phyloP scores from a whole-genome alignment of 2,888 invertebrate genomes.

The Hirudinaria manillensis region DNA sequence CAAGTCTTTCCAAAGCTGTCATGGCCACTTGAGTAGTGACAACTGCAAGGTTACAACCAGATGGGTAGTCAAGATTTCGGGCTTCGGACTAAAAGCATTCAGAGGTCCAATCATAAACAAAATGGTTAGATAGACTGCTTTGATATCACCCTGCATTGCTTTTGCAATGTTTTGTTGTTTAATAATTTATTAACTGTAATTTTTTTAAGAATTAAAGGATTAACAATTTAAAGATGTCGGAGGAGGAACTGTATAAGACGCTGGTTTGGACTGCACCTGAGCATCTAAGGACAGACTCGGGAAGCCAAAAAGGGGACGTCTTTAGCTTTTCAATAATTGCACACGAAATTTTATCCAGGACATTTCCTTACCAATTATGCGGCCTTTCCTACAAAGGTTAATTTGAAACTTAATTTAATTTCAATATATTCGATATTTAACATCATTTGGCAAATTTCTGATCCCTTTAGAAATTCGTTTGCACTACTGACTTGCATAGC shows the following conservation, averaged over 20 bases:
- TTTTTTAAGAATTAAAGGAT: too few species aligned
- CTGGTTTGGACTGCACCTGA: slow-evolving; percentile 27
- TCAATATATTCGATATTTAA: neutral
- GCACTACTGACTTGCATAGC: too few species aligned
- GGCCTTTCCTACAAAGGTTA: slow-evolving; percentile 19
- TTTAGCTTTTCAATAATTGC: slow-evolving; percentile 21
- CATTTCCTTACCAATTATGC: slow-evolving; percentile 20
- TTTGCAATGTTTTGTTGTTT: too few species aligned
- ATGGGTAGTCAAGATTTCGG: slow-evolving; percentile 19
- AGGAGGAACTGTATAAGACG: slow-evolving; percentile 14
- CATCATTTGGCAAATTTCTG: neutral
- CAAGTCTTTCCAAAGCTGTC: slow-evolving; percentile 22
- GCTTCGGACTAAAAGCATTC: slow-evolving; percentile 7
- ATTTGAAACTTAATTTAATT: neutral
- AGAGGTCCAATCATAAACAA: neutral
- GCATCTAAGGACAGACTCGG: neutral
- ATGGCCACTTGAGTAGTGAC: slow-evolving; percentile 21
- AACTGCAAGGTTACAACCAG: slow-evolving; percentile 12
- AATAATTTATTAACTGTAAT: too few species aligned
- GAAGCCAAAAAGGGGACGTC: slow-evolving; percentile 27
- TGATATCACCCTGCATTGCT: too few species aligned
- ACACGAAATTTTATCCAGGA: slow-evolving; percentile 17
- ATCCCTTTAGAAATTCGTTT: neutral
- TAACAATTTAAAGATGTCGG: neutral
- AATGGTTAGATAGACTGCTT: too few species aligned